Percentiles rank a stretch among this genome's conserved stretches.
phyloP scores from a whole-genome alignment of 2,888 invertebrate species.

The Bimastos eiseni region DNA sequence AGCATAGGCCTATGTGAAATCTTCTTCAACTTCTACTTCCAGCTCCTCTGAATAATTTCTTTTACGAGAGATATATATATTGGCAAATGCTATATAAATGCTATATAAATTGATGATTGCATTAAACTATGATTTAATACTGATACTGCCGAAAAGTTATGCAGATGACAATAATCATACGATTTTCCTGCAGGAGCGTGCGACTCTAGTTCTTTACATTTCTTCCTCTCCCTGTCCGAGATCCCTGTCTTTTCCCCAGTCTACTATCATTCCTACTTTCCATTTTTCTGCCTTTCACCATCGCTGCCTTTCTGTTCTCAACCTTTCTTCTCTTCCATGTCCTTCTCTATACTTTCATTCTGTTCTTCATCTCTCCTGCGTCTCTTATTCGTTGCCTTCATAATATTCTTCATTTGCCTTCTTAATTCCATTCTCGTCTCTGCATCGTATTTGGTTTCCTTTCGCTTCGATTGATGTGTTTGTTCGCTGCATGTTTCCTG shows the following conservation, averaged over 20 bases:
- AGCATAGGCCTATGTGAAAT: no score
- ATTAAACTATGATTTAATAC: not conserved
- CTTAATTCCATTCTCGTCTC: not conserved
- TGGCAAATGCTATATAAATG: no score
- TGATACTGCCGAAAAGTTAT: not conserved
- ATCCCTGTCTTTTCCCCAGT: not conserved
- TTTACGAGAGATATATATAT: no score
- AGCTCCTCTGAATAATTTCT: no score
- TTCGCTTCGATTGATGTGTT: not conserved
- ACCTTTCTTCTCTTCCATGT: not conserved
- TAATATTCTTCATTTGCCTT: not conserved
- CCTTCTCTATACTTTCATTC: not conserved
- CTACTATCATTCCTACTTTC: not conserved
- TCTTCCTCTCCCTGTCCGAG: not conserved
- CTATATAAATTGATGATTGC: not conserved
- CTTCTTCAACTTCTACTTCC: no score
- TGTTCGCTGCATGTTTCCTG: slow-evolving; percentile 15
- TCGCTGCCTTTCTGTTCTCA: not conserved
- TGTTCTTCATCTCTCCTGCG: not conserved
- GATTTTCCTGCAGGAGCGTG: not conserved
- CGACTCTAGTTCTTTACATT: not conserved
- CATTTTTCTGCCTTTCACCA: not conserved
- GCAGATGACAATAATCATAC: no score
- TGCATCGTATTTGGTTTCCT: slow-evolving; percentile 8
- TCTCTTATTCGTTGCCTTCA: not conserved